phyloP scores from a whole-genome alignment of 2,888 invertebrate genomes.

The Uropetala carovei region DNA sequence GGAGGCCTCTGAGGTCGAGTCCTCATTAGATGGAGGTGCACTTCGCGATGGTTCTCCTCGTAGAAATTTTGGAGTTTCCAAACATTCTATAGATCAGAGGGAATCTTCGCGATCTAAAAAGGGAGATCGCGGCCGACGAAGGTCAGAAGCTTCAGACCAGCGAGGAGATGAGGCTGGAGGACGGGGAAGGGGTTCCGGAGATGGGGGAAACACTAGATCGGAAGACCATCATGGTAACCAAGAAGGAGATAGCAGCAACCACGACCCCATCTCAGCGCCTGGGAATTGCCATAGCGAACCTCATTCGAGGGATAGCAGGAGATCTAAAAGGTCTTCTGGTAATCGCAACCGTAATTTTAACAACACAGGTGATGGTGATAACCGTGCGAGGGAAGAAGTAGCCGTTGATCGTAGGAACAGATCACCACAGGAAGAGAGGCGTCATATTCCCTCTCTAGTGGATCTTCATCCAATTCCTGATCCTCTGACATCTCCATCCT shows the following conservation, averaged over 20 bases:
- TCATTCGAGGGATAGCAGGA: slow-evolving; percentile 31
- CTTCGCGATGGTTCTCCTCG: slow-evolving; percentile 73
- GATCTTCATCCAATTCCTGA: slow-evolving; percentile 41
- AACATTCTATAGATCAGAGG: slow-evolving; percentile 70
- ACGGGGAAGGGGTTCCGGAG: slow-evolving; percentile 27
- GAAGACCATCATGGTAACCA: slow-evolving; percentile 2
- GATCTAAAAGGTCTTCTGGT: slow-evolving; percentile 55
- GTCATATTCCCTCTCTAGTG: slow-evolving; percentile 50
- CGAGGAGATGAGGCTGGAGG: slow-evolving; percentile 67
- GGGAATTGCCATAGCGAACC: slow-evolving; percentile 29
- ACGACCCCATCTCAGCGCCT: not conserved
- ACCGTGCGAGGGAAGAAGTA: slow-evolving; percentile 69
- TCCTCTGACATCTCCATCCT: slow-evolving; percentile 36
- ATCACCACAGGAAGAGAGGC: slow-evolving; percentile 33
- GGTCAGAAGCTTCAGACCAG: slow-evolving; percentile 74
- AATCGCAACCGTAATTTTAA: slow-evolving; percentile 54
- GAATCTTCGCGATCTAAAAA: slow-evolving; percentile 65
- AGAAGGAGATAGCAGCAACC: slow-evolving; percentile 38
- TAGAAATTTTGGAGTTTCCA: slow-evolving; percentile 71
- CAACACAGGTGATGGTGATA: slow-evolving; percentile 67
- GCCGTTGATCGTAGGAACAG: slow-evolving; percentile 68
- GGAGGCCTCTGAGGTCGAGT: slow-evolving; percentile 70
- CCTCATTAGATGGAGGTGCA: slow-evolving; percentile 69
- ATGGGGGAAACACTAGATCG: not conserved
- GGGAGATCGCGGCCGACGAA: slow-evolving; percentile 72